A percentile compares a stretch with the other conserved stretches of the same genome.
phyloP scores from a whole-genome alignment of 1,140 invertebrate species.

The Lysiphlebus fabarum region DNA sequence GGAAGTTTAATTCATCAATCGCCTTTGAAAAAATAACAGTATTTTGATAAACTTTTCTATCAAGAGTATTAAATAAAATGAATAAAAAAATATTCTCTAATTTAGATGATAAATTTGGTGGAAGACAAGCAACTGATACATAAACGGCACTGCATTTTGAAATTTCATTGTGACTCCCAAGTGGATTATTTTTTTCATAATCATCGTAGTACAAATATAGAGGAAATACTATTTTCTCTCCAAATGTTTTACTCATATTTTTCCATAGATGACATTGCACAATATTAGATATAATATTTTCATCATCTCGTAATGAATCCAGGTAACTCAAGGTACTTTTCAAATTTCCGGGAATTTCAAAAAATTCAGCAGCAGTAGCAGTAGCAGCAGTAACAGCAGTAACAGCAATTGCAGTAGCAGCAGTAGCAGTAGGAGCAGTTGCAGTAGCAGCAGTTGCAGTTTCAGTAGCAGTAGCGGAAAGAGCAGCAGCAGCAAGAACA shows the following conservation, averaged over 20 bases:
- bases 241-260: constrained; percentile 19
- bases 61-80: neutral
- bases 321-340: neutral
- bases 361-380: neutral
- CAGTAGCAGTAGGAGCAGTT: neutral
- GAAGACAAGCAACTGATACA: constrained; percentile 33
- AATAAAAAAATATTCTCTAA: constrained; percentile 5
- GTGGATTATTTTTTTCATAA: constrained; percentile 29
- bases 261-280: constrained; percentile 34
- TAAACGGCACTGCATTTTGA: constrained; percentile 36
- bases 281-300: constrained; percentile 26
- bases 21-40: neutral
- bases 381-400: neutral
- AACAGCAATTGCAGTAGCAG: neutral
- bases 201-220: constrained; percentile 32
- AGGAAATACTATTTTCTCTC: constrained; percentile 31
- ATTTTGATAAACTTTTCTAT: neutral
- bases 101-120: constrained; percentile 19
- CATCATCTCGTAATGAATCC: neutral
- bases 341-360: neutral
- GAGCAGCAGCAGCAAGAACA: no score
- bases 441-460: neutral
- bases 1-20: neutral
- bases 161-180: constrained; percentile 32
- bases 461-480: no score